Evolutionary conservation across 2,113 vertebrate genomes (phyloP), one percentile per base, ranked within the genome.

Genomic region (Trogon surrucura): DNA sequence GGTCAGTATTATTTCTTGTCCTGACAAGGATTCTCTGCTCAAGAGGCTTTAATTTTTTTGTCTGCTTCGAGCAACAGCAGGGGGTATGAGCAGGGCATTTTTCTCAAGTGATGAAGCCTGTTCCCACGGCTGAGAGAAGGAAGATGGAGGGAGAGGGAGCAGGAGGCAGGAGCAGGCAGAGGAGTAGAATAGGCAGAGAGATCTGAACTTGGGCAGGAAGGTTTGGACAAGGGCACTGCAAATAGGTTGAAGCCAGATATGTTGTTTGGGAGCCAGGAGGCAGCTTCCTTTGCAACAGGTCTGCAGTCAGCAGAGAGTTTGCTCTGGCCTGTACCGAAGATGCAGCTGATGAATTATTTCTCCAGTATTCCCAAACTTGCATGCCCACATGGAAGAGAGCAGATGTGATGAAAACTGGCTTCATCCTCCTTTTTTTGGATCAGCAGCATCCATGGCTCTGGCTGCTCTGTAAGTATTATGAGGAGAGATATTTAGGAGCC

Each of bases 51-150:
- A 88, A 58, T 94, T 96, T 94, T 94, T 95, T 94, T 95, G 91
- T 92, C 96, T 94, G 93, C 90, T 94, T 81, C 91, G 79, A 96
- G 89, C 69, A 95, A 13, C 97, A 97, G 96, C 66, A 0, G 97
- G 97, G 96, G 97, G 95, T 81, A 92, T 36, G 91, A 94, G 88
- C 80, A 81, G 94, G 94, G 94, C 96, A 96, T 97, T 97, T 90
- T 97, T 97, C 90, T 96, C 91, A 94, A 97, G 85, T 75, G 94
- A 96, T 94, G 95, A 96, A 92, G 89, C 60, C 89, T 64, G 91
- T 97, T 97, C 96, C 96, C 96, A 97, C 94, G 93, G 87, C 95
- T 94, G 41, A 36, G 84, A 61, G 83, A 84, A 96, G 85, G 69
- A 90, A 91, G 77, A 88, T 95, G 85, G 87, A 96, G 82, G 65